These are phyloP conservation scores for Trichopria drosophilae DNA, from an alignment of 2,888 invertebrate genomes.

Conservation along the genomic window DNA sequence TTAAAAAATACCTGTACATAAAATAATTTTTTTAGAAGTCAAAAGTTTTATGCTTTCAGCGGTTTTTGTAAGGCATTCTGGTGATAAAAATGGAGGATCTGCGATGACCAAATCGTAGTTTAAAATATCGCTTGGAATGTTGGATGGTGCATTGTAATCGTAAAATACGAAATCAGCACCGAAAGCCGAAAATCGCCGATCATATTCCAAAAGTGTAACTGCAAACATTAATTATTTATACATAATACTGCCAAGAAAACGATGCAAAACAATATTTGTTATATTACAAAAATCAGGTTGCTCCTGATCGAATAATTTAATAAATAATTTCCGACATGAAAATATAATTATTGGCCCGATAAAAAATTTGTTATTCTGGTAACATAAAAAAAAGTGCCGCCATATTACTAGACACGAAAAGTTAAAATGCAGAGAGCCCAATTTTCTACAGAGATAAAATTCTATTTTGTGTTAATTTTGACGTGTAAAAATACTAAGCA, in stretches of 20 bases:
- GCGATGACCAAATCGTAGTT: conserved; percentile 83
- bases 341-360: no score
- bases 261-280: conserved; percentile 39
- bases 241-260: no score
- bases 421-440: no score
- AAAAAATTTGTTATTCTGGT: no score
- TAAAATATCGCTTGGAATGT: conserved; percentile 65
- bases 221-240: conserved; percentile 48
- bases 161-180: conserved; percentile 81
- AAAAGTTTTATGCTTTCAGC: conserved; percentile 76
- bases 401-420: no score
- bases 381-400: no score
- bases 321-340: no score
- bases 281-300: no score
- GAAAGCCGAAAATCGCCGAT: conserved; percentile 77
- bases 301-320: no score
- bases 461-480: no score
- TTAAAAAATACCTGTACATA: conserved; percentile 76
- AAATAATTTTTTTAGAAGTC: conserved; percentile 73
- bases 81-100: conserved; percentile 93
- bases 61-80: conserved; percentile 87
- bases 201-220: conserved; percentile 82
- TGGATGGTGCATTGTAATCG: conserved; percentile 81
- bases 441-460: no score
- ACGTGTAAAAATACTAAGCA: no score